Evolutionary conservation across 2,888 invertebrate genomes (phyloP).

Genomic region (Eupithecia subfuscata): DNA sequence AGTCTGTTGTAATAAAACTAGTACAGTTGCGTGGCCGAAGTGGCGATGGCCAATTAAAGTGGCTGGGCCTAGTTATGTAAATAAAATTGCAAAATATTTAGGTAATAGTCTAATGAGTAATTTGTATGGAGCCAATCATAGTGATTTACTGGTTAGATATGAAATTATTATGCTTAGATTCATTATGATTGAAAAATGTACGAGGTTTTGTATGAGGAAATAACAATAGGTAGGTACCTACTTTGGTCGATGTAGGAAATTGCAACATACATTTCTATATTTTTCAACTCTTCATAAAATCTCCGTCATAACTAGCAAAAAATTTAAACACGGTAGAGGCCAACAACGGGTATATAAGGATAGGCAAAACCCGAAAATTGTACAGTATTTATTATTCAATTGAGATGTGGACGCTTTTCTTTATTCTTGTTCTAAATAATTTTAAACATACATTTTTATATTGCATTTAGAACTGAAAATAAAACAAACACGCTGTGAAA

Average conservation of each 20-base stretch:
- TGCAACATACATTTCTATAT: not conserved
- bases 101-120: conserved; percentile 35
- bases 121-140: conserved; percentile 21
- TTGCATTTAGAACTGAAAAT: not conserved
- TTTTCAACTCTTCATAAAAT: not conserved
- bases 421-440: not conserved
- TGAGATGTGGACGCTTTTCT: not conserved
- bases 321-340: too few relatives aligned
- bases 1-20: conserved; percentile 63
- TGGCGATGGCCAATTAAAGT: conserved; percentile 44
- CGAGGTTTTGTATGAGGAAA: conserved; percentile 2
- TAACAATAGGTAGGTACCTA: not conserved
- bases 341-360: too few relatives aligned
- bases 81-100: conserved; percentile 46
- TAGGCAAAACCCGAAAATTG: too few relatives aligned
- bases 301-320: too few relatives aligned
- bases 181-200: conserved; percentile 21
- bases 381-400: too few relatives aligned
- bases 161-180: conserved; percentile 20
- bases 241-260: not conserved
- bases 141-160: conserved; percentile 11
- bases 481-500: conserved; percentile 29
- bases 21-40: conserved; percentile 42
- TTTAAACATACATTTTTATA: not conserved
- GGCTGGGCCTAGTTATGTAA: conserved; percentile 44